Evolutionary conservation across 2,113 vertebrate species (phyloP), one percentile per base, ranked within the genome.

Genomic region (Agelaius tricolor): DNA sequence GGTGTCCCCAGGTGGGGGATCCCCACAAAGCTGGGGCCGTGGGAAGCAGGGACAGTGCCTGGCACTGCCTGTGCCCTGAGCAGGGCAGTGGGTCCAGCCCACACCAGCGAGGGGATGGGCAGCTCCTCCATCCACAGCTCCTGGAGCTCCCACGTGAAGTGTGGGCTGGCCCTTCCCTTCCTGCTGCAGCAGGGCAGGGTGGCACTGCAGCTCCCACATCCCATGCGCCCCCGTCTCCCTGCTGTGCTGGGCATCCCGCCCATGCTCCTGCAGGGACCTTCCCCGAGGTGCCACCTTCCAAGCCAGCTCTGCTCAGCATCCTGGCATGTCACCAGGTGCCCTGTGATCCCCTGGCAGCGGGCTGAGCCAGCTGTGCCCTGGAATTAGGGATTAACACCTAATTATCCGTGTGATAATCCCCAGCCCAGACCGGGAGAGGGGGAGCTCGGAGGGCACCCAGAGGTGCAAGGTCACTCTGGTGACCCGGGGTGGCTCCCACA

Each of bases 241-340:
- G 39, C 68, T 17, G 27, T 33, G 33, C 33, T 7, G 39, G 1
- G 1, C 31, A 26, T 16, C 31, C 61, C 19, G 30, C 59, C 52
- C 24, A 1, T 7, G 12, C 52, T 17, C 59, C 59, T 23, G 69
- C 69, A 20, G 52, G 43, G 23, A 10, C 28, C 49, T 31, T 41
- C 18, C 43, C 69, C 1, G 4, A 30, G 62, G 55, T 49, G 58
- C 44, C 84, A 61, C 39, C 43, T 37, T n/a, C 51, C 31, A 3
- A 13, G 22, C 22, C 66, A 14, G 66, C 8, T 15, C 59, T 22
- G 31, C 30, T 47, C 19, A 2, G 46, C 59, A 10, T 5, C 2
- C 1, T 1, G 73, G 27, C 79, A 2, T 21, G 49, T 33, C 33
- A 6, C 1, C 17, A 0, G 1, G 68, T 35, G 86, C 49, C 17